Evolutionary conservation across 2,888 invertebrate genomes (phyloP).

Genomic region (Lithophane socia): DNA sequence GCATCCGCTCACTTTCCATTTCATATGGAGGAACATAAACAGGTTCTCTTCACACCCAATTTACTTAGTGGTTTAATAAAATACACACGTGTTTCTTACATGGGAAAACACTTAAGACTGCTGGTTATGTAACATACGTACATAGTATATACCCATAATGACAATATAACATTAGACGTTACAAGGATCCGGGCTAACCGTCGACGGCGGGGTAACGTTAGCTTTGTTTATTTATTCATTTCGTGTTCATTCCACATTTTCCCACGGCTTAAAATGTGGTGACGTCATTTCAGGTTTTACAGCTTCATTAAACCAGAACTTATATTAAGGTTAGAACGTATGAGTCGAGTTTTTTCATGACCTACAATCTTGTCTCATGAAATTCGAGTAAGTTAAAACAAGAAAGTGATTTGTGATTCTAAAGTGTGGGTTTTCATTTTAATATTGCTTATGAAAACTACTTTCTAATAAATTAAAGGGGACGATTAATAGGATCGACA

Average conservation of each 20-base stretch:
- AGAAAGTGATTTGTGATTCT: conserved; percentile 6
- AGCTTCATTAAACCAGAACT: conserved; percentile 31
- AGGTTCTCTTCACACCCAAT: conserved; percentile 66
- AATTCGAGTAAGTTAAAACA: not conserved
- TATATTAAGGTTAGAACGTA: not conserved
- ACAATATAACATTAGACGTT: conserved; percentile 76
- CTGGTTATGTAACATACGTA: conserved; percentile 44
- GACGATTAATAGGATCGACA: conserved; percentile 12
- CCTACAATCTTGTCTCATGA: not conserved
- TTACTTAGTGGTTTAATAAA: conserved; percentile 67
- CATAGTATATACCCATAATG: conserved; percentile 39
- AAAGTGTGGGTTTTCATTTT: not conserved
- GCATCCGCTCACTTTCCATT: conserved; percentile 61
- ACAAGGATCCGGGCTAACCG: conserved; percentile 89
- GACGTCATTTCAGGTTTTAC: conserved; percentile 47
- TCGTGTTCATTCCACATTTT: conserved; percentile 51
- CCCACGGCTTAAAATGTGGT: conserved; percentile 61
- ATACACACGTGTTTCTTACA: conserved; percentile 83
- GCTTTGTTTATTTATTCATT: conserved; percentile 54
- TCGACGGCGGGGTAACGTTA: conserved; percentile 56
- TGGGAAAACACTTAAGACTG: conserved; percentile 81
- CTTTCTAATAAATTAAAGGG: conserved; percentile 31
- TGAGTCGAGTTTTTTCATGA: not conserved
- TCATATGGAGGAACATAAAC: conserved; percentile 56
- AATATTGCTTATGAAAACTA: conserved; percentile 11